Percentiles rank a stretch among this genome's conserved stretches.
These are phyloP conservation scores for Schlechtendalia chinensis DNA, from an alignment of 1,140 invertebrate genomes.

Conservation along the genomic window DNA sequence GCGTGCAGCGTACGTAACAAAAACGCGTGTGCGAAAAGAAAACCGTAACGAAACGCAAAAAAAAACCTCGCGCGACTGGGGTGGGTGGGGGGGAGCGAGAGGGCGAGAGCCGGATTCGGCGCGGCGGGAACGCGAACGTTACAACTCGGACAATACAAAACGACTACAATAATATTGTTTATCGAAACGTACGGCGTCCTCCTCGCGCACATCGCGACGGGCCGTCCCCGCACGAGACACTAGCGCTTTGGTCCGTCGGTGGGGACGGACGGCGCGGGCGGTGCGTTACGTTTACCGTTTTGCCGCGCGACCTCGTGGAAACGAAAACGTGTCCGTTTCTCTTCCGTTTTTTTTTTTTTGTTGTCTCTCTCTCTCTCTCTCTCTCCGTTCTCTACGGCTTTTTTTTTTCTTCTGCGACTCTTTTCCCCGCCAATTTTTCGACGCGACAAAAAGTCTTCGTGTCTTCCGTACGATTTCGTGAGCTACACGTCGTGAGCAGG, in stretches of 20 bases:
- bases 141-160: not conserved
- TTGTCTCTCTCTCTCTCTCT: no score
- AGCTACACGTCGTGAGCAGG: no score
- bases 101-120: no score
- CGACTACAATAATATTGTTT: not conserved
- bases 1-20: not conserved
- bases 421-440: constrained; percentile 11
- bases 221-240: not conserved
- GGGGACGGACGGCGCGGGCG: not conserved
- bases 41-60: no score
- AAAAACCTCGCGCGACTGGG: not conserved
- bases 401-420: not conserved
- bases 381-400: no score
- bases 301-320: constrained; percentile 1
- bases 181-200: no score
- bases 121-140: no score
- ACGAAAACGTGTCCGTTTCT: not conserved
- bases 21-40: not conserved
- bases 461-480: no score
- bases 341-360: not conserved
- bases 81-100: no score
- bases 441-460: not conserved
- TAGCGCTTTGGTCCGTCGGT: not conserved
- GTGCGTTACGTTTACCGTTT: constrained; percentile 7
- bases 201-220: no score